Percentiles rank a stretch among this genome's conserved stretches.
phyloP scores from a whole-genome alignment of 1,140 invertebrate species.

The Saccostrea glomerata region DNA sequence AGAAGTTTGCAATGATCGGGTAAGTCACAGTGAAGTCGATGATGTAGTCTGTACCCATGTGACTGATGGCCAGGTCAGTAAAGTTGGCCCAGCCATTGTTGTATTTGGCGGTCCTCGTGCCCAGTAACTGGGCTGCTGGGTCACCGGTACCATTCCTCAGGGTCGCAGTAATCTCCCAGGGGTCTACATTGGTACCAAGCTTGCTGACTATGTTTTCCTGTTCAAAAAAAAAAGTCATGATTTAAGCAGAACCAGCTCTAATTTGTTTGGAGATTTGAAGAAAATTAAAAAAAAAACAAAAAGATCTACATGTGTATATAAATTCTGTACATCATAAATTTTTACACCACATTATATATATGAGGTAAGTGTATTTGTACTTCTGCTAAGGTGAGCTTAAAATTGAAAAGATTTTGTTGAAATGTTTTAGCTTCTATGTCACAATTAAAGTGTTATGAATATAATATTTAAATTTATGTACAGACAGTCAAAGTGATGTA shows the following conservation, averaged over 20 bases:
- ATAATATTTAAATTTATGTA: too few relatives aligned
- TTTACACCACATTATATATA: too few relatives aligned
- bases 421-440: too few relatives aligned
- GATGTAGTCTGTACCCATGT: slow-evolving; percentile 61
- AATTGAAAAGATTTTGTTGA: not conserved
- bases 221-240: slow-evolving; percentile 6
- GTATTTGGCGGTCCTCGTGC: slow-evolving; percentile 58
- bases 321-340: too few relatives aligned
- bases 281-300: too few relatives aligned
- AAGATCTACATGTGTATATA: too few relatives aligned
- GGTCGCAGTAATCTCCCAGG: slow-evolving; percentile 65
- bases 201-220: slow-evolving; percentile 60
- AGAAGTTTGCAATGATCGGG: slow-evolving; percentile 63
- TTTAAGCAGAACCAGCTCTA: too few relatives aligned
- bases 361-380: too few relatives aligned
- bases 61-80: slow-evolving; percentile 61
- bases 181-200: slow-evolving; percentile 55
- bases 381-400: not conserved
- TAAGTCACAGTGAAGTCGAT: slow-evolving; percentile 63
- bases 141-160: slow-evolving; percentile 55
- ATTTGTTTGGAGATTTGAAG: too few relatives aligned
- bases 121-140: slow-evolving; percentile 48
- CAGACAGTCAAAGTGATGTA: too few relatives aligned
- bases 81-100: slow-evolving; percentile 70
- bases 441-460: too few relatives aligned